phyloP scores from a whole-genome alignment of 2,797 vertebrate genomes.

The Pteropus rufus region DNA sequence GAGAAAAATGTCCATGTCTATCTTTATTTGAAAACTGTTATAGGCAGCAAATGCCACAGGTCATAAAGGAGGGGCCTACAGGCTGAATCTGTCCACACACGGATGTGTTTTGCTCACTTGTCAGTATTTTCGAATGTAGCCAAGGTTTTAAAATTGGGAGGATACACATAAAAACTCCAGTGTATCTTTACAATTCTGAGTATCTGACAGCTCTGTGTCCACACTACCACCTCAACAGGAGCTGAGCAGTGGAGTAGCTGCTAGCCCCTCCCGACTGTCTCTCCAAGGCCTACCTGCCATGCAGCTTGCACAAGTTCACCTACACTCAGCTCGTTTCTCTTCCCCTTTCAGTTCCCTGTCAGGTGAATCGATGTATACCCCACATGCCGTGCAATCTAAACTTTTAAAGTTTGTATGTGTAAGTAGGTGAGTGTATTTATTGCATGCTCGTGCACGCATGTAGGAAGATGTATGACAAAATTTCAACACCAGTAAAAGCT shows the following conservation, averaged over 20 bases:
- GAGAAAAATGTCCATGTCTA: not conserved
- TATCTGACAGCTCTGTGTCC: not conserved
- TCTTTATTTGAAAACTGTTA: slow-evolving; percentile 27
- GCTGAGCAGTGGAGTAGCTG: not conserved
- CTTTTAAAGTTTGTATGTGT: not conserved
- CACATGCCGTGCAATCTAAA: not conserved
- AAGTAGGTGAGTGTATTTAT: not conserved
- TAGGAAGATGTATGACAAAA: not conserved
- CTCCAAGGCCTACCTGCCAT: not conserved
- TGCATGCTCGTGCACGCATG: not conserved
- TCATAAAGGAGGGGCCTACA: not conserved
- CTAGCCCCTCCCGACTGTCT: no score
- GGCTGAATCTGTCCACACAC: not conserved
- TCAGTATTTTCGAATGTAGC: not conserved
- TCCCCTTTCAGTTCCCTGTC: not conserved
- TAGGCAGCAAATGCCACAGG: not conserved
- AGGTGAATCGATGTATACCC: not conserved
- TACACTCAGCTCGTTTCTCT: not conserved
- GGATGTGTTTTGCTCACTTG: not conserved
- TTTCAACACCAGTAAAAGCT: not conserved
- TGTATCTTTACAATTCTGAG: not conserved
- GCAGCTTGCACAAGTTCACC: accelerated
- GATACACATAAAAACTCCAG: not conserved
- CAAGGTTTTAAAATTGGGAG: not conserved
- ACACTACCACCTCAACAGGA: not conserved